Evolutionary conservation across 2,113 vertebrate species (phyloP).

Genomic region (Gavialis gangeticus): DNA sequence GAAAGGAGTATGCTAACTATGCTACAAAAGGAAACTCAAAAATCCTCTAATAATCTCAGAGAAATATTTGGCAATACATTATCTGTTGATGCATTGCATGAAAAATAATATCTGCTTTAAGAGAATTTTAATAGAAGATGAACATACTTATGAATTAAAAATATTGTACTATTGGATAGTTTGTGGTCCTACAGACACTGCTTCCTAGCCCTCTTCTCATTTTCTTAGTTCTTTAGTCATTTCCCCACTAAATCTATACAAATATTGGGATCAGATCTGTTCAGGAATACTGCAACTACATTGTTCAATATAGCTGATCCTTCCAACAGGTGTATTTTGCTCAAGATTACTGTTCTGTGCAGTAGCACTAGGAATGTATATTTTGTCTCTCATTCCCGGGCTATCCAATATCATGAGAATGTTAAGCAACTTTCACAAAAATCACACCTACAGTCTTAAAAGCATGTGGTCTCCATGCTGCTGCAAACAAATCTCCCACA

Average conservation of each 20-base stretch:
- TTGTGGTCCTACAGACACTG: not conserved
- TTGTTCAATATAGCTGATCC: not conserved
- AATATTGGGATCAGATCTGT: not conserved
- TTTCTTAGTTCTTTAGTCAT: not conserved
- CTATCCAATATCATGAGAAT: not conserved
- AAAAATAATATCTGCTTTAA: conserved; percentile 35
- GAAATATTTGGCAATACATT: conserved; percentile 37
- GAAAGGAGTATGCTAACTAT: conserved; percentile 15
- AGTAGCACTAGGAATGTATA: not conserved
- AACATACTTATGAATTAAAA: conserved; percentile 17
- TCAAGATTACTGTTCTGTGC: not conserved
- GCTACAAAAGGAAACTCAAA: not conserved
- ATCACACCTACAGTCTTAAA: too few relatives aligned
- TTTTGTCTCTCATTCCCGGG: not conserved
- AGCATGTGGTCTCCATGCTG: too few relatives aligned
- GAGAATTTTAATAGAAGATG: conserved; percentile 23
- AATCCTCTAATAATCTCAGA: conserved; percentile 34
- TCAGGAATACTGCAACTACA: not conserved
- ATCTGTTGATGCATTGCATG: conserved; percentile 22
- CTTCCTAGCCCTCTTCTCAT: not conserved
- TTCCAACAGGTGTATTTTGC: not conserved
- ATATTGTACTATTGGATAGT: not conserved
- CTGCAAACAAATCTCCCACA: too few relatives aligned
- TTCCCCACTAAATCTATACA: not conserved
- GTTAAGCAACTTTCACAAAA: not conserved